Conservation (phyloP, 2,113 vertebrate species). For the Megaleporinus macrocephalus region DNA sequence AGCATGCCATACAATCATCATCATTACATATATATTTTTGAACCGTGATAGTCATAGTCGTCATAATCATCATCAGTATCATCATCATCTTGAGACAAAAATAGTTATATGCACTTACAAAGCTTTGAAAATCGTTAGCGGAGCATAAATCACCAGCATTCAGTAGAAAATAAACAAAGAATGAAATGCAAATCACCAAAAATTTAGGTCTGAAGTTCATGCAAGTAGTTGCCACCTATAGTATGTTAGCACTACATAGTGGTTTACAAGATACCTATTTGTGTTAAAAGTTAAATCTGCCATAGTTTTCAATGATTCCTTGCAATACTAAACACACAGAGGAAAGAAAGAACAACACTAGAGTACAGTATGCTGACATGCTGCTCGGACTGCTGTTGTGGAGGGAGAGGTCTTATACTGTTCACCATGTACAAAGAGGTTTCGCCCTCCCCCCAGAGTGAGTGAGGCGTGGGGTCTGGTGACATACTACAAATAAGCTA, state of each 20-base stretch:
- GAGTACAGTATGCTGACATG: constrained; percentile 69
- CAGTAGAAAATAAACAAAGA: constrained; percentile 64
- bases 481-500: constrained; percentile 20
- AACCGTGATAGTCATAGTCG: constrained; percentile 31
- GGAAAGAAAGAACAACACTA: constrained; percentile 59
- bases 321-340: constrained; percentile 67
- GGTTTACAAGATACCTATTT: constrained; percentile 67
- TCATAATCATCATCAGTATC: constrained; percentile 41
- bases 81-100: constrained; percentile 66
- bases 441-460: not conserved
- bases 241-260: constrained; percentile 70
- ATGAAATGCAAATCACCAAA: constrained; percentile 66
- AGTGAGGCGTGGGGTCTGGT: not conserved
- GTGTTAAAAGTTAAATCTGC: constrained; percentile 50
- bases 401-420: constrained; percentile 43
- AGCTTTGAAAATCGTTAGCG: constrained; percentile 65
- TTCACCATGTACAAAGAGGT: constrained; percentile 25
- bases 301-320: constrained; percentile 59
- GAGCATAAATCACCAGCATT: constrained; percentile 67
- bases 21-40: constrained; percentile 18
- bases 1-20: constrained; percentile 59
- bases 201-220: constrained; percentile 70
- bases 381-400: constrained; percentile 56
- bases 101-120: constrained; percentile 67
- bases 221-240: constrained; percentile 73